Base-by-base conservation (phyloP, 1,140 invertebrate genomes). In the Oedothorax gibbosus region DNA sequence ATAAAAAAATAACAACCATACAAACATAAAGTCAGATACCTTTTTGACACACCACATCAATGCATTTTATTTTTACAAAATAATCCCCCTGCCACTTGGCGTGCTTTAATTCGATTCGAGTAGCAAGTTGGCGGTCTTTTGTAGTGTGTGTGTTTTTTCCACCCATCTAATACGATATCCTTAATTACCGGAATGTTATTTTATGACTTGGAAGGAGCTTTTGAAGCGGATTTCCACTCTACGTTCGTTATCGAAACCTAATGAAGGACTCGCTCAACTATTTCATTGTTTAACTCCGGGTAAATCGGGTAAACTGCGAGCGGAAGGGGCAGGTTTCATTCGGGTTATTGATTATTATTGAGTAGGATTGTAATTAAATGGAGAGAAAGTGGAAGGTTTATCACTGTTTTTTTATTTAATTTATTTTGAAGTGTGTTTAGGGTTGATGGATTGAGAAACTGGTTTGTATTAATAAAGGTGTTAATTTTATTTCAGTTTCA, bases 141-240 rank as follows among this genome's bases (percentile, higher is more conserved):
- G 35, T 35, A 35, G 57, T 62, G 12, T 6, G 18, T 15, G 12
- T 62, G 1, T 62, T 62, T 18, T 62, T 62, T 62, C 18, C 57
- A 12, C 57, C 57, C 57, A 35, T 35, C 57, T 62, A 12, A 18
- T 12, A 62, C 18, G 12, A 15, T 18, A 15, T 18, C 12, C 57
- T 62, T 62, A 62, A 62, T 62, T 62, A 62, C 57, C 57, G 57
- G 35, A 62, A 18, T 62, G 57, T 62, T 62, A 62, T 62, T 62
- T 62, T 62, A 62, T 18, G 57, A 62, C 57, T 62, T 12, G 57
- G 57, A 62, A 62, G 57, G 18, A 62, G 18, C 12, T 62, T 62
- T 12, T 62, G 57, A 62, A 62, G 57, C 57, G 18, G 18, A 62
- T 62, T 62, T 62, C 12, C 57, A 18, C 18, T 35, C 35, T 35